Evolutionary conservation across 2,888 invertebrate species (phyloP).

Genomic region (Scaptomyza tumidula): DNA sequence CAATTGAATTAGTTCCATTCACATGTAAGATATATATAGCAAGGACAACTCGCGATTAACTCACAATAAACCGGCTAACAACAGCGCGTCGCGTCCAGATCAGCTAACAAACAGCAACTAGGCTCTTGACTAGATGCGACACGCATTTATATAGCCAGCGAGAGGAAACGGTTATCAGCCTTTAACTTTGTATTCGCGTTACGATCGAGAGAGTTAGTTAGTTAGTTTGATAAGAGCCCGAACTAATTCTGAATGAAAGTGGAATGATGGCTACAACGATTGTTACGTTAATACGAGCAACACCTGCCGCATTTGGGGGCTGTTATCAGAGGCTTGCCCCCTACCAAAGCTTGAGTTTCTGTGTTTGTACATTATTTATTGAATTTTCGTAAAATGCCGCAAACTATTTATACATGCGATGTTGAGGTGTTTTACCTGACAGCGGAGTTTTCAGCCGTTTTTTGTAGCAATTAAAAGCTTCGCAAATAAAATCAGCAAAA

Average conservation of each 20-base stretch:
- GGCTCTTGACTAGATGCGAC: constrained; percentile 30
- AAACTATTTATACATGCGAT: neutral
- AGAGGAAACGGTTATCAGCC: constrained; percentile 32
- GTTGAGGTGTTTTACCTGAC: neutral
- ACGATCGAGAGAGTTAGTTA: constrained; percentile 39
- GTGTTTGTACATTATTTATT: constrained; percentile 5
- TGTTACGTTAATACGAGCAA: constrained; percentile 3
- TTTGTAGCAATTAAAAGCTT: constrained; percentile 2
- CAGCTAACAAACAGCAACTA: constrained; percentile 39
- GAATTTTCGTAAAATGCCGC: constrained; percentile 3
- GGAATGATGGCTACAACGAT: constrained; percentile 7
- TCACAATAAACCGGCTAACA: constrained; percentile 38
- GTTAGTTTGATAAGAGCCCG: constrained; percentile 23
- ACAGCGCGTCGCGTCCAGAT: constrained; percentile 38
- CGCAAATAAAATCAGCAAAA: constrained; percentile 38
- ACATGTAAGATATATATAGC: neutral
- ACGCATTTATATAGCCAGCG: constrained; percentile 45
- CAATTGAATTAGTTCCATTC: neutral
- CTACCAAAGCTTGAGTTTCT: neutral
- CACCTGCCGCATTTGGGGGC: constrained; percentile 8
- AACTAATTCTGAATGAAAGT: constrained; percentile 24
- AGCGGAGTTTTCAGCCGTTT: constrained; percentile 10
- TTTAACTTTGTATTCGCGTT: constrained; percentile 28
- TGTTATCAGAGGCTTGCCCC: constrained; percentile 3
- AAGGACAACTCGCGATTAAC: constrained; percentile 31